Base-by-base conservation (phyloP, 2,888 invertebrate genomes). In the Theristus sp. region DNA sequence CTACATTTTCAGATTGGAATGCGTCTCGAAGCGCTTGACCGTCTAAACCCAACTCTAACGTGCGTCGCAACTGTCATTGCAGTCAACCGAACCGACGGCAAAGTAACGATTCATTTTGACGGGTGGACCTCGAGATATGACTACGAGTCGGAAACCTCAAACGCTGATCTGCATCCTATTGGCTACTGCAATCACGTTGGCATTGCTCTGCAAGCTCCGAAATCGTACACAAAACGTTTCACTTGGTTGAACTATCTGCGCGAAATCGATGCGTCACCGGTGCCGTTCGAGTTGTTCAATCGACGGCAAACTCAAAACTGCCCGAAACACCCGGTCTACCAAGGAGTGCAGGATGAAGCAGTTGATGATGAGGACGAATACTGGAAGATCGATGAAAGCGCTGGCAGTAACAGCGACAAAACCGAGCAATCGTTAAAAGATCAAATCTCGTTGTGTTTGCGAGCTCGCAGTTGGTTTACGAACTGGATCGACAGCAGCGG, bases 1-100 rank as follows among this genome's bases (percentile, higher is more conserved):
- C n/a, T n/a, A n/a, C n/a, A n/a, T n/a, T n/a, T n/a, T n/a, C 38
- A 38, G 17, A n/a, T 26, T 2, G 59, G 59, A 2, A 59, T 59
- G 59, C 49, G 53, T 6, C 29, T 59, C 3, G 59, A 59, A 27
- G 59, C 59, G 22, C 52, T 59, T 3, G 59, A 59, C 52, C 6
- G 59, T 6, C 24, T 26, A 17, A 59, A 59, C 28, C 59, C 59
- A n/a, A 47, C 31, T 10, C 26, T 59, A 24, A 57, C 27, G 2
- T 59, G 59, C 26, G 59, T 59, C 10, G 59, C 59, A 3, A 49
- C 53, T 2, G 59, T 59, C 10, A 17, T 20, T 13, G 25, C 49
- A 3, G 59, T 59, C 10, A 13, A 55, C 22, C 3, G 6, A n/a
- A n/a, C n/a, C n/a, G 17, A 38, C 6, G 38, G 27, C 26, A 52